Base-by-base conservation (phyloP, 2,888 invertebrate genomes). In the Macrophya annulata region DNA sequence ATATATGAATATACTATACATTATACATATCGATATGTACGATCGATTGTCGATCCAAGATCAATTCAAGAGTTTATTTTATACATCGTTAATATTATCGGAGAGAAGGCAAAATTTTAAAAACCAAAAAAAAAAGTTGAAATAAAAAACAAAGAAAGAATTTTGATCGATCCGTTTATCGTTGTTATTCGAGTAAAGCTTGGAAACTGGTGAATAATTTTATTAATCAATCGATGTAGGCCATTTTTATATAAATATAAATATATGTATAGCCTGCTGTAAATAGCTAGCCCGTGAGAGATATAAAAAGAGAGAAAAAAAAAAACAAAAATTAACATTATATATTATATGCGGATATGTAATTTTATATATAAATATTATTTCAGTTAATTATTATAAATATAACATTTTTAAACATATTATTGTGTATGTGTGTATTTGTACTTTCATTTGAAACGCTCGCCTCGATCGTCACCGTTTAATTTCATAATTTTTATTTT, bases 191-290 rank as follows among this genome's bases (percentile, higher is more conserved):
- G 48, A 48, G 48, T 43, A 51, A 6, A 55, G n/a, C 17, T n/a
- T n/a, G n/a, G n/a, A 55, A 55, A 55, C n/a, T 79, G 37, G 15
- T 37, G 10, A 17, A 37, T 25, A 37, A 8, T 68, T 1, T 68
- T 68, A 37, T 9, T 68, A 6, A 37, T 17, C 40, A 25, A 65
- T 65, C 62, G 62, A 82, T 65, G 40, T 21, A 43, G 12, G 12
- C 55, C 37, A n/a, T 62, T 55, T 43, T 76, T 59, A 55, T 40
- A 79, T 40, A 55, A 72, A 68, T 85, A 68, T 68, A 55, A 10
- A 55, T 37, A 68, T 84, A 86, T 84, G 85, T 85, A 83, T 85
- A 83, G 87, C 86, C 87, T 84, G 87, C 87, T 72, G 72, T 72
- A 72, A 72, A 72, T 72, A 72, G 72, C n/a, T n/a, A 31, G 31